phyloP scores from a whole-genome alignment of 2,888 invertebrate genomes.

The Biston betularia region DNA sequence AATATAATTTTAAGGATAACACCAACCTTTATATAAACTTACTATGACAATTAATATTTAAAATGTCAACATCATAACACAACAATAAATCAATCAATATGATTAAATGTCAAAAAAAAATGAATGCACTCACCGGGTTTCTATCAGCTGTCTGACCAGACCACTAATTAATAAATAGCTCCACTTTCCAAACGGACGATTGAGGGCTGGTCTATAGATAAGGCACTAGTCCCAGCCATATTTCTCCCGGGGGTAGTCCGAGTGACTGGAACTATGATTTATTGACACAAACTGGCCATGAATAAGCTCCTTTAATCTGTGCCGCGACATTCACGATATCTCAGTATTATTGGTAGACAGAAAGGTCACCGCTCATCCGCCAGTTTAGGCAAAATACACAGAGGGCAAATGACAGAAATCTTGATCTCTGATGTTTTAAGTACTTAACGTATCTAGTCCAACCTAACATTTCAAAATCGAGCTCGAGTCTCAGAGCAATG shows the following conservation, averaged over 20 bases:
- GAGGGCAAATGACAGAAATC: not conserved
- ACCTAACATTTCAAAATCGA: no score
- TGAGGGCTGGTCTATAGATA: not conserved
- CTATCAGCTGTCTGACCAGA: no score
- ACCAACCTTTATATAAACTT: no score
- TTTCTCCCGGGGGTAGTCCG: not conserved
- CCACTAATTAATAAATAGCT: no score
- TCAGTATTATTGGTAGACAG: not conserved
- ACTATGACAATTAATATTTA: no score
- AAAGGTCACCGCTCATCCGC: not conserved
- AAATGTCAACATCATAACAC: no score
- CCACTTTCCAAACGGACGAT: not conserved
- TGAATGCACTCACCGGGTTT: no score
- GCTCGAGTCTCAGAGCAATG: no score
- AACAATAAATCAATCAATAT: no score
- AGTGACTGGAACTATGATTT: conserved; percentile 8
- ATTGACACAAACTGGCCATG: conserved; percentile 8
- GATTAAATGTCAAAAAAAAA: no score
- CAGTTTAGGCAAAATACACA: conserved; percentile 3
- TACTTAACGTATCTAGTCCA: no score
- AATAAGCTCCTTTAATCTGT: conserved; percentile 8
- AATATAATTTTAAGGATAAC: no score
- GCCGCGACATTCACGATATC: conserved; percentile 9
- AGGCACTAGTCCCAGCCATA: not conserved
- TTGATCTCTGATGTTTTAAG: not conserved